Evolutionary conservation across 2,888 invertebrate species (phyloP).

Genomic region (Stomorhina lunata): DNA sequence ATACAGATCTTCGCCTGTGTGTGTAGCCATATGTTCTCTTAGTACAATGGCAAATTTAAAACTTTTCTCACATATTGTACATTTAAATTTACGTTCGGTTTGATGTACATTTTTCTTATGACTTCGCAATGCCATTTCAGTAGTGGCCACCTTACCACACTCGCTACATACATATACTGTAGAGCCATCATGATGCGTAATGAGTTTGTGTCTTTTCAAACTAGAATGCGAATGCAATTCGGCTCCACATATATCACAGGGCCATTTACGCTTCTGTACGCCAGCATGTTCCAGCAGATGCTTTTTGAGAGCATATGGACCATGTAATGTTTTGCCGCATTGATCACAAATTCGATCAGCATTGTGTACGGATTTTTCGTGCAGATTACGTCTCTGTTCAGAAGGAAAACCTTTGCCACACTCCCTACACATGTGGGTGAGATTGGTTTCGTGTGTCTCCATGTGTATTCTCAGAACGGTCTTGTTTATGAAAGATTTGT

Average conservation of each 20-base stretch:
- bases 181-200: constrained; percentile 67
- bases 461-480: constrained; percentile 66
- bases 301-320: constrained; percentile 59
- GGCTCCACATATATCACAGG: constrained; percentile 67
- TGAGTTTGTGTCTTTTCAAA: constrained; percentile 67
- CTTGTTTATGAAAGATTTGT: constrained; percentile 64
- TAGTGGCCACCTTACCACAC: constrained; percentile 68
- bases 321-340: constrained; percentile 65
- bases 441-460: constrained; percentile 66
- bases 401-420: constrained; percentile 69
- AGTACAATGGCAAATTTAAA: constrained; percentile 67
- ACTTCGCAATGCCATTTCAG: constrained; percentile 67
- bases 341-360: constrained; percentile 63
- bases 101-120: constrained; percentile 69
- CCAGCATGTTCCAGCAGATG: constrained; percentile 66
- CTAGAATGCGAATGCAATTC: constrained; percentile 65
- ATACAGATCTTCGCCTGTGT: constrained; percentile 71
- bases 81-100: constrained; percentile 67
- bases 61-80: constrained; percentile 68
- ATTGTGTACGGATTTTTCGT: constrained; percentile 61
- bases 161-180: constrained; percentile 67
- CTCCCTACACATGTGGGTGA: constrained; percentile 66
- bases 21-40: constrained; percentile 71
- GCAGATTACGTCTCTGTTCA: constrained; percentile 61
- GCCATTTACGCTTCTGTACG: constrained; percentile 63